Evolutionary conservation across 1,140 invertebrate genomes (phyloP).

Genomic region (Cherax quadricarinatus): DNA sequence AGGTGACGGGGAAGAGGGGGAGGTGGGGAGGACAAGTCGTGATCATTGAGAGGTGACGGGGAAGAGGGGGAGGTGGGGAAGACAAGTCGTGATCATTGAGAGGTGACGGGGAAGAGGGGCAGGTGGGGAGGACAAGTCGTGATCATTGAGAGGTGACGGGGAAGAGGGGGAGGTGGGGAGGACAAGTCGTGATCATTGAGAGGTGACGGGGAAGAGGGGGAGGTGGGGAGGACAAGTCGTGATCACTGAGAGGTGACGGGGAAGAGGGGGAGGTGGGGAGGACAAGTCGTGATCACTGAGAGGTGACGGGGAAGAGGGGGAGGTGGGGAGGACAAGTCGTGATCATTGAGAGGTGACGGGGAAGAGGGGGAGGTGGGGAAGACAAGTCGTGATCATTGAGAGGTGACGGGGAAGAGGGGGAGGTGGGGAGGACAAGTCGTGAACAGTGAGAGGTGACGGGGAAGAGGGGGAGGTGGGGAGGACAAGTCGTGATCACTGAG

Average conservation of each 20-base stretch:
- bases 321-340: background rate
- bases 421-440: background rate
- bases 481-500: no score
- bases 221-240: no score
- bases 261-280: background rate
- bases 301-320: background rate
- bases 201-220: no score
- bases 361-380: no score
- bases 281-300: background rate
- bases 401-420: background rate
- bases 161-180: background rate
- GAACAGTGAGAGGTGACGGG: background rate
- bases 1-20: background rate
- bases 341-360: no score
- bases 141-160: background rate
- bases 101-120: background rate
- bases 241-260: background rate
- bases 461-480: background rate
- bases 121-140: background rate
- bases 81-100: background rate
- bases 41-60: no score
- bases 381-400: background rate
- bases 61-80: no score
- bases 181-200: no score
- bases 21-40: background rate